Evolutionary conservation across 2,888 invertebrate species (phyloP).

Genomic region (Trisateles emortualis): DNA sequence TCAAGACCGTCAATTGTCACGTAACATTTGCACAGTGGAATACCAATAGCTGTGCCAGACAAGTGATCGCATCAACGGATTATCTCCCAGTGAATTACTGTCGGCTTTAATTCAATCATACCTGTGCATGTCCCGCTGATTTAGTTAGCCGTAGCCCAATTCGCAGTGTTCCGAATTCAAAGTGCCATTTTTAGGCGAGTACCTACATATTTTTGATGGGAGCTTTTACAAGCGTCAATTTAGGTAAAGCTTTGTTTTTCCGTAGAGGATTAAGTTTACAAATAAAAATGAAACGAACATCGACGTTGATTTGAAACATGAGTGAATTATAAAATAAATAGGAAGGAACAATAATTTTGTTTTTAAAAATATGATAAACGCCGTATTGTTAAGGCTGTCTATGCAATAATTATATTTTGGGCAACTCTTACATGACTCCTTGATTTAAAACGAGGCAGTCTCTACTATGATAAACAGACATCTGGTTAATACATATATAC

Average conservation of each 20-base stretch:
- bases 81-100: slow-evolving; percentile 20
- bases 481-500: too few species aligned
- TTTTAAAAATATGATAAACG: too few species aligned
- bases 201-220: slow-evolving; percentile 9
- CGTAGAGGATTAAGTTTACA: not conserved
- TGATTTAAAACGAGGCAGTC: too few species aligned
- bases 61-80: slow-evolving; percentile 27
- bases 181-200: slow-evolving; percentile 3
- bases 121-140: slow-evolving; percentile 16
- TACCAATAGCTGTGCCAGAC: slow-evolving; percentile 9
- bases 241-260: slow-evolving; percentile 11
- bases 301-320: too few species aligned
- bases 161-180: slow-evolving; percentile 8
- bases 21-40: slow-evolving; percentile 5
- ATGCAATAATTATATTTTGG: too few species aligned
- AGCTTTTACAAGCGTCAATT: slow-evolving; percentile 15
- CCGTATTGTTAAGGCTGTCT: too few species aligned
- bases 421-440: too few species aligned
- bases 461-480: too few species aligned
- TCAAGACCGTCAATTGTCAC: slow-evolving; percentile 13
- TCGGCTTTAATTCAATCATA: slow-evolving; percentile 34
- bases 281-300: not conserved
- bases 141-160: slow-evolving; percentile 20
- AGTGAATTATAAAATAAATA: too few species aligned
- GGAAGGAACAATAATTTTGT: too few species aligned